Evolutionary conservation across 2,797 vertebrate species (phyloP), one percentile per base, ranked within the genome.

Genomic region (Poeciliopsis gracilis): DNA sequence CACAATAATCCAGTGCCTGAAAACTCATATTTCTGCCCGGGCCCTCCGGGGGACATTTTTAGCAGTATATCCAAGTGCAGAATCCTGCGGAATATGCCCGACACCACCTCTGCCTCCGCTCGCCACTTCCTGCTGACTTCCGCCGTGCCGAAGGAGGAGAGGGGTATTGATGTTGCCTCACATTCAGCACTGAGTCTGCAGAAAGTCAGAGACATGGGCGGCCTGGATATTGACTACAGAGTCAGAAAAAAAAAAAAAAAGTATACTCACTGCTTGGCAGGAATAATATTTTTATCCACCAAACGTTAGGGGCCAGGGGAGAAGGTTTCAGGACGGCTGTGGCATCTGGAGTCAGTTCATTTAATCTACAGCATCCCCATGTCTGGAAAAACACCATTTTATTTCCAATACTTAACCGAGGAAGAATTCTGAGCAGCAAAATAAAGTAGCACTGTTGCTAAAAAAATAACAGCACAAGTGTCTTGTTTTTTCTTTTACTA

Each of bases 81-180:
- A 57, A 78, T 73, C 43, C 45, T 70, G 6, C 10, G 28, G 69
- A 77, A 82, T 76, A 49, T 81, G 55, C 47, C 67, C 77, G 41
- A 59, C 84, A 77, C 46, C 75, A 66, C 12, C 85, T 81, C 71
- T 77, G 69, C 12, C 85, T 81, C 73, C 75, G 61, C 78, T 69
- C 67, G 73, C 71, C 55, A 75, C 70, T 83, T 75, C 30, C 84
- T 85, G 82, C 69, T 51, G 57, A 77, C 28, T 81, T 80, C 77
- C 78, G 45, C 71, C 77, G 25, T 63, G 47, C 53, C 67, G 61
- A 41, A 76, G 30, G 69, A 53, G 8, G 10, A 25, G 51, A 25
- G 51, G 75, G 72, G 75, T 59, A 82, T 82, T 79, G 78, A 86
- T 82, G 61, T 67, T 11, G 57, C 78, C 63, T 80, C 71, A 45